Evolutionary conservation across 2,888 invertebrate genomes (phyloP), one percentile per base, ranked within the genome.

Genomic region (Pomacea canaliculata): DNA sequence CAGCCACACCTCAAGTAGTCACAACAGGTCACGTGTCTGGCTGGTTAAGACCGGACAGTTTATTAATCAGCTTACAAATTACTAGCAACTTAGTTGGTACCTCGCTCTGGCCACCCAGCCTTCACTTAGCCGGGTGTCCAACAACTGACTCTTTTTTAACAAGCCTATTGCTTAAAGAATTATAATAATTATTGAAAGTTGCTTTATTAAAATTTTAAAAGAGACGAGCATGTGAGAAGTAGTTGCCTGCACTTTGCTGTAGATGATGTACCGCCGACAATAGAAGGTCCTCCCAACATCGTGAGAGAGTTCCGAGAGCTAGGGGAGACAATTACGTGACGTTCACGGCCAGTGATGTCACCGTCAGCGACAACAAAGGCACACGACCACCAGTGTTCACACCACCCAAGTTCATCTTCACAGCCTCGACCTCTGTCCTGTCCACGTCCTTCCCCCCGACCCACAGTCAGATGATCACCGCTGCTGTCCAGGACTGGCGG

Each of bases 401-500:
- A 23, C 70, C 70, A 23, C 79, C 80, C 3, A 49, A 71, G 2
- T 27, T 59, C n/a, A 60, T 69, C 60, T 68, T 68, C 19, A 48
- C 19, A 19, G 68, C 12, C 27, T 37, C 77, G 4, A 51, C 18
- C 5, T 18, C n/a, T 19, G 62, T 37, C 51, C 23, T 69, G 27
- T 7, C 46, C 4, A 5, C 70, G 7, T 59, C 73, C 10, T 79
- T 79, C 71, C 79, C 77, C 19, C 75, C 72, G 27, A 73, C 23
- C 60, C n/a, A 27, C 7, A 65, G 51, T 49, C 18, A 62, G 62
- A 49, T 49, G 23, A 96, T 98, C 0, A 95, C 96, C 92, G 98
- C 98, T 86, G 95, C 97, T 0, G 99, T 98, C 4, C 97, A 96
- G 86, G 99, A 99, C 92, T 96, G 85, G 97, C 98, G 88, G 98